A percentile compares a stretch with the other conserved stretches of the same genome.
These are phyloP conservation scores for Australoheros facetus DNA, from an alignment of 2,797 vertebrate genomes.

Conservation along the genomic window DNA sequence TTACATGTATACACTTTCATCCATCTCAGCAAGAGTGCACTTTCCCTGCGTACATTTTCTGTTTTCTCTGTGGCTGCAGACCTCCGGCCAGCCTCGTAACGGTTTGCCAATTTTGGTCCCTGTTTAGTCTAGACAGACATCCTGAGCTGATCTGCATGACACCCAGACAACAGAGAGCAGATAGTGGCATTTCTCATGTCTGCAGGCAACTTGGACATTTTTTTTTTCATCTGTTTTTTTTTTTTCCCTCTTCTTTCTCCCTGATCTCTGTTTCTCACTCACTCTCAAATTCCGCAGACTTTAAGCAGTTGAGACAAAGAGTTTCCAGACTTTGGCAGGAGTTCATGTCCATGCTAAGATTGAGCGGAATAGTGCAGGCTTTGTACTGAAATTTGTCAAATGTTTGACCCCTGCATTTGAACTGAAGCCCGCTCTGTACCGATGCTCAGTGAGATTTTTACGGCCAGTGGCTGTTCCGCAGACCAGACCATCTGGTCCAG, in stretches of 20 bases:
- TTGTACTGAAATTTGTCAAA: constrained; percentile 79
- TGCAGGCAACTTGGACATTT: constrained; percentile 72
- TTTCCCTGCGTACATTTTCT: constrained; percentile 32
- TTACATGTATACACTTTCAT: constrained; percentile 35
- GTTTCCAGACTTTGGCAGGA: constrained; percentile 79
- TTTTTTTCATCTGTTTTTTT: constrained; percentile 24
- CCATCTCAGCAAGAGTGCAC: constrained; percentile 10
- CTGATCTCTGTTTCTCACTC: constrained; percentile 52
- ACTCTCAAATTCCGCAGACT: constrained; percentile 72
- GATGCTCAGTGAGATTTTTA: constrained; percentile 65
- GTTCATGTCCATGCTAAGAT: constrained; percentile 71
- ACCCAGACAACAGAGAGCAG: constrained; percentile 75
- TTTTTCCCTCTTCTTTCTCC: constrained; percentile 25
- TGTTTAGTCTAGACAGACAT: constrained; percentile 83
- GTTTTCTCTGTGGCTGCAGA: constrained; percentile 63
- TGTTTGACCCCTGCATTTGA: constrained; percentile 76
- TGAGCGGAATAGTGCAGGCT: constrained; percentile 78
- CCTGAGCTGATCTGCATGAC: constrained; percentile 78
- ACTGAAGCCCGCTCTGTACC: constrained; percentile 65
- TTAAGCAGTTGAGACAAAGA: constrained; percentile 76
- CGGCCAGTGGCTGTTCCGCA: constrained; percentile 65
- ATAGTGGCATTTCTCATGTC: constrained; percentile 79
- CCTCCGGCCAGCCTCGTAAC: constrained; percentile 68
- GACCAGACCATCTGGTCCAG: constrained; percentile 72
- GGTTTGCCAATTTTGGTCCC: constrained; percentile 68